Base-by-base conservation (phyloP, 2,888 invertebrate genomes). In the Pseudolycoriella hygida region DNA sequence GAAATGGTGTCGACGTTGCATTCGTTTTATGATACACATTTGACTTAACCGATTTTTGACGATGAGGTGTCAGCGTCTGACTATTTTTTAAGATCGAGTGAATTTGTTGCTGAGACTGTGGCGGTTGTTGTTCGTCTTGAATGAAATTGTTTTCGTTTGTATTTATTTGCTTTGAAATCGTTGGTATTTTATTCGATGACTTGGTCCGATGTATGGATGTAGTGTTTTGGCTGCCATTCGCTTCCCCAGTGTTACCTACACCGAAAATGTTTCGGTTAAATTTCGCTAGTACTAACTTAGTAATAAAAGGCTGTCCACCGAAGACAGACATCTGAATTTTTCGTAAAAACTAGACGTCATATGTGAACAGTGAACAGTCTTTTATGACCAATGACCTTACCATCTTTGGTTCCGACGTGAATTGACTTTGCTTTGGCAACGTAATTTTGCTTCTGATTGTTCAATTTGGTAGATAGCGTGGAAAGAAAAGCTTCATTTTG, bases 121-220 rank as follows among this genome's bases (percentile, higher is more conserved):
- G 44, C 2, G 19, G 25, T 14, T 34, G 34, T 34, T 34, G 34
- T 3, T 34, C 34, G n/a, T 34, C n/a, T 12, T 34, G 34, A 32
- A 43, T 43, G 3, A n/a, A n/a, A 15, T 11, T 43, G n/a, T 44
- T 46, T 32, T 48, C 47, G n/a, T 46, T 43, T 30, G 62, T 60
- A 41, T 60, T 61, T 17, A 64, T 59, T 46, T 62, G 64, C 43
- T 62, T 62, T 2, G 64, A 65, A 46, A 65, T 65, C 18, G 64
- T 65, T 2, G 63, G 54, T 40, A 65, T 65, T 52, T 64, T 65
- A 1, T 57, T 51, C n/a, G 44, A 39, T 25, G 44, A 17, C 38
- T 38, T 38, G 11, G 39, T 10, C 20, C 39, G 44, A 39, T 15
- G 38, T 12, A 17, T 2, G 10, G 25, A 25, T 6, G 39, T 17